Base-by-base conservation (phyloP, 2,888 invertebrate genomes). In the Clostera curtula region DNA sequence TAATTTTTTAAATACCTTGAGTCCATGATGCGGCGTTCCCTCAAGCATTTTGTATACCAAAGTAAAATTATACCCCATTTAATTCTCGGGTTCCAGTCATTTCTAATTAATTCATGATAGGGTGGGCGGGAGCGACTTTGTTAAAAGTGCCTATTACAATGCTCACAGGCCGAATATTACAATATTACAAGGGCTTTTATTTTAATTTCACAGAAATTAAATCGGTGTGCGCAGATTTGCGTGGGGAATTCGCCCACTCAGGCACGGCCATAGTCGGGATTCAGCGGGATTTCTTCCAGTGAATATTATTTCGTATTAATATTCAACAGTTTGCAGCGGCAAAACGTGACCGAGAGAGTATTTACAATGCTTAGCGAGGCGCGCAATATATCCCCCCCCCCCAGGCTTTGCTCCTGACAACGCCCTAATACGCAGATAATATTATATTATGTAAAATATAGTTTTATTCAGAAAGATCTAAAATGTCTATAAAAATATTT, bases 341-440 rank as follows among this genome's bases (percentile, higher is more conserved):
- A 56, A 55, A 70, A 77, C 77, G 77, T 80, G 77, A 71, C 76
- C 62, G 62, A 62, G 71, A 60, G 63, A 66, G 64, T 76, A 74
- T 80, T 77, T 73, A 72, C 73, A 70, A 68, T 75, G 73, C 76
- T 79, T 72, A 77, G 70, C 66, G 64, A 60, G 61, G 67, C 70
- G 69, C 56, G 61, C 62, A 52, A 59, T n/a, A n/a, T n/a, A n/a
- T n/a, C 61, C 59, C 57, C 59, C 43, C 53, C 50, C 40, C 41
- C 51, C 48, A 50, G 44, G 43, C 49, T 43, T 40, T 33, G 41
- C 49, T 43, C 53, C 52, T 52, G 41, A 40, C 39, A 29, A 43
- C 43, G 44, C 37, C 42, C 53, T 37, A 43, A 39, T 30, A 29
- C 34, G 43, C 37, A 33, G 40, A 23, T 5, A n/a, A n/a, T n/a